Evolutionary conservation across 2,797 vertebrate genomes (phyloP), one percentile per base, ranked within the genome.

Genomic region (Catamblyrhynchus diadema): DNA sequence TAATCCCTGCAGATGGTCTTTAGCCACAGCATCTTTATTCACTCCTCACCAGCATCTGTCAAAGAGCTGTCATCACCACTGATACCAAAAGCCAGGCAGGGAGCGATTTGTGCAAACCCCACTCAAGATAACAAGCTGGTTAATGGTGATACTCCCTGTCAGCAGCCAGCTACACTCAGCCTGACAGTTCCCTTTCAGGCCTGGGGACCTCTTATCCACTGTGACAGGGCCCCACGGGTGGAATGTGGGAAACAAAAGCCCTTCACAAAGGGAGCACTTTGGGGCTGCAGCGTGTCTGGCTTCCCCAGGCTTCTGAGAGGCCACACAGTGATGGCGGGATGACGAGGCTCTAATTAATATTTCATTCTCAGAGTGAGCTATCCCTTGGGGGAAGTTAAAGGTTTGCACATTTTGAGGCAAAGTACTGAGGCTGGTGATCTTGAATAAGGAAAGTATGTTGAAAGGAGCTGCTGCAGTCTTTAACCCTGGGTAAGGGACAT

Each of bases 261-360:
- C 72, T 61, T 56, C 70, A 93, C 81, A 97, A 95, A 94, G 86
- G 78, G 47, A 91, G 66, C 67, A 72, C 90, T 96, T 94, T 28
- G 35, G 72, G 93, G 80, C 81, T 93, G 89, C 61, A 94, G 90
- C n/a, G 23, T 59, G 90, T 82, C 90, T 96, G 84, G 78, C 92
- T 93, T 94, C 93, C 92, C 90, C 89, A 71, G 94, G 89, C 88
- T 95, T 97, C 93, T 17, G 30, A 74, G 61, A 83, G 97, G 97
- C 97, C 98, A 98, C 98, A 98, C 97, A 98, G 94, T 96, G 97
- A 93, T 37, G 67, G 88, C 47, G n/a, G n/a, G 90, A 94, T 64
- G 47, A 95, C 78, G 92, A 96, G 97, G 96, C 59, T 69, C 94
- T 97, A 98, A 98, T 98, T 98, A 98, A 98, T 97, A 97, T 97